These are phyloP conservation scores for Teleopsis dalmanni DNA, from an alignment of 1,140 invertebrate genomes.

Conservation along the genomic window DNA sequence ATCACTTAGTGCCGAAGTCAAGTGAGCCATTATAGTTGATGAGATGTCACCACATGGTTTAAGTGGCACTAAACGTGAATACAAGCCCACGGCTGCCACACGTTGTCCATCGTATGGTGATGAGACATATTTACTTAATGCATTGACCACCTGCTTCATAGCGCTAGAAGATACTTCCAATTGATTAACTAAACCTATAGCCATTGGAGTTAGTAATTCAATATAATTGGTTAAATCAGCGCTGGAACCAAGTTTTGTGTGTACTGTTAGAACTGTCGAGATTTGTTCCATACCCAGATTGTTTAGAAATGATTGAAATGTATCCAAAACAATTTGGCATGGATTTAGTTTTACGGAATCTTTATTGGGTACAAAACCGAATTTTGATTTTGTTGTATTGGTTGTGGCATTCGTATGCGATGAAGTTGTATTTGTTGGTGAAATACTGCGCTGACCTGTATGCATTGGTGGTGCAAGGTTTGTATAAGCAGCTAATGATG, in stretches of 20 bases:
- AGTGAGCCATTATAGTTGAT: constrained; percentile 27
- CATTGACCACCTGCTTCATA: constrained; percentile 34
- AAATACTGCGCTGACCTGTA: constrained; percentile 18
- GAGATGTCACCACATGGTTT: constrained; percentile 36
- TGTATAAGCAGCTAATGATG: constrained; percentile 57
- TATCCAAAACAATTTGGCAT: constrained; percentile 54
- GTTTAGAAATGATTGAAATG: constrained; percentile 55
- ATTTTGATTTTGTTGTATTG: constrained; percentile 51
- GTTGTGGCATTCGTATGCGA: constrained; percentile 12
- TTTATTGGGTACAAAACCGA: constrained; percentile 62
- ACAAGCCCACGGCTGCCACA: constrained; percentile 37
- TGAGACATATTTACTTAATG: constrained; percentile 36
- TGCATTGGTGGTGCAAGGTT: constrained; percentile 54
- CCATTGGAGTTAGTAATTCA: constrained; percentile 37
- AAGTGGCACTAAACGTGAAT: constrained; percentile 37
- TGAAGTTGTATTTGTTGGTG: constrained; percentile 16
- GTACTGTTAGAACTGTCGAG: constrained; percentile 29
- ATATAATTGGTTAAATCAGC: constrained; percentile 32
- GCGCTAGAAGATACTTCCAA: constrained; percentile 24
- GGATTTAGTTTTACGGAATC: constrained; percentile 64
- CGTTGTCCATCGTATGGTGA: constrained; percentile 36
- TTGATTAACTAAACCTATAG: constrained; percentile 30
- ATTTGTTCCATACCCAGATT: constrained; percentile 42
- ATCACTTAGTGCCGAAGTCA: constrained; percentile 32
- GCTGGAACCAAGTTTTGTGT: constrained; percentile 24